Percentiles rank a stretch among this genome's conserved stretches.
Conservation (phyloP, 2,888 invertebrate species). For the Hybos culiciformis region DNA sequence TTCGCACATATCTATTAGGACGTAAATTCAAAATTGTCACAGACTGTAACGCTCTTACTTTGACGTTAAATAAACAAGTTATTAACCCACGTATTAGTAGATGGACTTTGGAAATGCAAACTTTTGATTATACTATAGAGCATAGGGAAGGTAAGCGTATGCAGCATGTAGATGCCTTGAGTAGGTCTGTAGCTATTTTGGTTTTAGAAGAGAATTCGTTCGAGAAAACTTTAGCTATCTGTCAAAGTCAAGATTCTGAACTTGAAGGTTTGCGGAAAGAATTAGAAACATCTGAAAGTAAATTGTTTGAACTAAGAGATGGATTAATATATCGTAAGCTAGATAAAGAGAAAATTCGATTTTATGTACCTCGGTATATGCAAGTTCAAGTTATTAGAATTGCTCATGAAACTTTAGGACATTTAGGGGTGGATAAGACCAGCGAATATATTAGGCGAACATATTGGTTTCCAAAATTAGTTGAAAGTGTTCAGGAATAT, state of each 20-base stretch:
- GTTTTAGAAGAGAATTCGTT: conserved; percentile 5
- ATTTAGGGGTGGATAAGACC: conserved; percentile 8
- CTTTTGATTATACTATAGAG: conserved; percentile 7
- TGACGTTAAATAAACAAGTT: conserved; percentile 1
- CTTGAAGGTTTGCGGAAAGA: not conserved
- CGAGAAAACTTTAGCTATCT: conserved; percentile 6
- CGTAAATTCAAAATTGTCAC: conserved; percentile 8
- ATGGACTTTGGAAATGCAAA: conserved; percentile 10
- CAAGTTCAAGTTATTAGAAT: conserved; percentile 6
- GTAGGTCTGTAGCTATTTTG: conserved; percentile 4
- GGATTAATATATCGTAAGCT: conserved; percentile 10
- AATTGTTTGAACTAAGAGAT: conserved; percentile 10
- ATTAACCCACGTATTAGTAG: conserved; percentile 3
- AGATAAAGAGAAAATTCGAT: no score
- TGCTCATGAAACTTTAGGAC: conserved; percentile 9
- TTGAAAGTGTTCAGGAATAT: not conserved
- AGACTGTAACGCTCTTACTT: conserved; percentile 2
- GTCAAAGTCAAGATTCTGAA: conserved; percentile 7
- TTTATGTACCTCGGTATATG: conserved; percentile 10
- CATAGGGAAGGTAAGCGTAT: conserved; percentile 9
- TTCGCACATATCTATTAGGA: conserved; percentile 10
- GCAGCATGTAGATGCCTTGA: conserved; percentile 10
- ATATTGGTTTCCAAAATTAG: conserved; percentile 6
- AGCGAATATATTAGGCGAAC: conserved; percentile 4
- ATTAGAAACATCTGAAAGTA: conserved; percentile 7